These are phyloP conservation scores for Notodonta ziczac DNA, from an alignment of 2,888 invertebrate genomes.

Conservation along the genomic window DNA sequence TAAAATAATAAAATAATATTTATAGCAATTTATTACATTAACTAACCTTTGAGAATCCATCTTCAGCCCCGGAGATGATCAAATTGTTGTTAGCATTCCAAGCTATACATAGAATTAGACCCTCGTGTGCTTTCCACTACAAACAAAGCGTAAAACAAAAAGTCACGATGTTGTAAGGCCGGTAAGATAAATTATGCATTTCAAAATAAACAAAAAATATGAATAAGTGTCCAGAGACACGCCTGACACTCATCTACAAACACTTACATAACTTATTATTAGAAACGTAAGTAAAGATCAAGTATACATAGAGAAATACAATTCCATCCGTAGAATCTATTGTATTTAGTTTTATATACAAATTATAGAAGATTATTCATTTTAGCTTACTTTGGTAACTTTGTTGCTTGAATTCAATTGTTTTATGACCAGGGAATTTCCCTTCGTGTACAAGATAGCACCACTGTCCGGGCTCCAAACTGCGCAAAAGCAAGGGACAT, in stretches of 20 bases:
- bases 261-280: too few relatives aligned
- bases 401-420: conserved; percentile 90
- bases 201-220: too few relatives aligned
- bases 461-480: conserved; percentile 92
- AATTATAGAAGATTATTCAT: background rate
- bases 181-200: too few relatives aligned
- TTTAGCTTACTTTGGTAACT: conserved; percentile 84
- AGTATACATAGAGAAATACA: too few relatives aligned
- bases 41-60: conserved; percentile 92
- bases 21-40: too few relatives aligned
- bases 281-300: too few relatives aligned
- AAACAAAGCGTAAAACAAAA: conserved; percentile 39
- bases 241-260: too few relatives aligned
- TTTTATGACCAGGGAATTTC: conserved; percentile 87
- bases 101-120: conserved; percentile 94
- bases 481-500: conserved; percentile 92
- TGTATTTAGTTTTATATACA: too few relatives aligned
- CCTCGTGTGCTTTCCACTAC: conserved; percentile 98
- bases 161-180: background rate
- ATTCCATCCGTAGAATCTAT: too few relatives aligned
- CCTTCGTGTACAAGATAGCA: conserved; percentile 88
- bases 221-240: too few relatives aligned
- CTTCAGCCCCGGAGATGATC: conserved; percentile 98
- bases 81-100: conserved; percentile 98
- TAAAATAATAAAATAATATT: too few relatives aligned